These are phyloP conservation scores for Cyclopterus lumpus DNA, from an alignment of 2,797 vertebrate species.

Conservation along the genomic window DNA sequence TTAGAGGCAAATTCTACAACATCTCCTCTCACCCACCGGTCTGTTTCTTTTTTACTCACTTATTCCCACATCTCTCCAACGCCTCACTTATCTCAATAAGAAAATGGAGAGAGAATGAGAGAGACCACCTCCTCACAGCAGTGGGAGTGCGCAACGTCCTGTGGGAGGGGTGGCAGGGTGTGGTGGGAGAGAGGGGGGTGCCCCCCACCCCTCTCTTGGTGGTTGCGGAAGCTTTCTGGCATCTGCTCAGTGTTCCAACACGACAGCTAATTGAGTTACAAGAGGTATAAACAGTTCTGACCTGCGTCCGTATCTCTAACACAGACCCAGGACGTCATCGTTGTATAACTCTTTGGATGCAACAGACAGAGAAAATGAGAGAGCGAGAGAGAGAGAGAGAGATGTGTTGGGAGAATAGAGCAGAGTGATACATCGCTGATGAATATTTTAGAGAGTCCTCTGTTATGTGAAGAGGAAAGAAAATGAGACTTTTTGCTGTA, in stretches of 20 bases:
- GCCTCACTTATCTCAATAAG: slow-evolving; percentile 5
- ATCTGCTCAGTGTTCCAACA: slow-evolving; percentile 54
- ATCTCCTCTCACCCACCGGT: not conserved
- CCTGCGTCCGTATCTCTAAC: slow-evolving; percentile 53
- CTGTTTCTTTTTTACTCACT: slow-evolving; percentile 9
- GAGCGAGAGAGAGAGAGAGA: slow-evolving; percentile 6
- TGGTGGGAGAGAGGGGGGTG: too few species aligned
- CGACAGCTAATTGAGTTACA: slow-evolving; percentile 70
- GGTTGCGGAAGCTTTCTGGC: slow-evolving; percentile 49
- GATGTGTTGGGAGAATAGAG: slow-evolving; percentile 58
- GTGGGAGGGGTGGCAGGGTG: slow-evolving; percentile 8
- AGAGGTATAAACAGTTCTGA: slow-evolving; percentile 59
- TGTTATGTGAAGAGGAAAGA: slow-evolving; percentile 46
- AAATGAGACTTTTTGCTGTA: slow-evolving; percentile 35
- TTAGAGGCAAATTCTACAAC: not conserved
- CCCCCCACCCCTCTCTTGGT: too few species aligned
- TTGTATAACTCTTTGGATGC: slow-evolving; percentile 67
- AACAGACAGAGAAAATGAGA: slow-evolving; percentile 44
- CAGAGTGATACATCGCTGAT: slow-evolving; percentile 58
- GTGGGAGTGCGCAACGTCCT: slow-evolving; percentile 48
- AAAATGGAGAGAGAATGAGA: slow-evolving; percentile 27
- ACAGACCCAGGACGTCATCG: slow-evolving; percentile 54
- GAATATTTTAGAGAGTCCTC: slow-evolving; percentile 66
- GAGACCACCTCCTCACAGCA: slow-evolving; percentile 55
- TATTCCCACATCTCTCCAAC: not conserved